Base-by-base conservation (phyloP, 1,140 invertebrate genomes). In the Lysiphlebus fabarum region DNA sequence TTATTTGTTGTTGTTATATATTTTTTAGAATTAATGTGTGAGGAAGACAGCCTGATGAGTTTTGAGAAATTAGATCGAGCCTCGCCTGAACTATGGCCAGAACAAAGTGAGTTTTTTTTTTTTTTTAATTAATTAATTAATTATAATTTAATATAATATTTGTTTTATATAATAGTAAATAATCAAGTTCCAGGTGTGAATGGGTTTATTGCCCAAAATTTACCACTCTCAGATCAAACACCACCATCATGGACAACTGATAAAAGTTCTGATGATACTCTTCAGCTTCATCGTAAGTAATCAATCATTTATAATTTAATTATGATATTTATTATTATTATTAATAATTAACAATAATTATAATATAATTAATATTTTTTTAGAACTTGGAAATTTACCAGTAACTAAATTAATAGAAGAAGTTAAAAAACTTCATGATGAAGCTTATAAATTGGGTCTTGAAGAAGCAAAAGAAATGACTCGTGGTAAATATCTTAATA, bases 391-490 rank as follows among this genome's bases (percentile, higher is more conserved):
- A 26, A 86, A 87, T 62, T 74, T 97, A 53, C 85, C 91, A 14
- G 86, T 89, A 58, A 84, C 88, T 56, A 86, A 88, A 68, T 79
- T 98, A 40, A 88, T 97, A 62, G 86, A 90, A 62, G 95, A 96
- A 85, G 92, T 97, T 0, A 92, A 93, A 74, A 91, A 92, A 70
- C 78, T 98, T 17, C 93, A 97, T 73, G 94, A 97, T 71, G 81
- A 92, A 49, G 93, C 95, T 6, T 98, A 96, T 78, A 92, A 95
- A 72, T 79, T 98, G 17, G 95, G 94, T 7, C 76, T 95, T 10
- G 93, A 96, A 72, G 95, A 98, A 83, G 88, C 93, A 1, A 94
- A 95, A 74, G 95, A 98, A 83, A 95, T 97, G 90, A 96, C 94
- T 0, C 82, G 94, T 65, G 95, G 94, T 41, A 96, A 95, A 81